Evolutionary conservation across 1,140 invertebrate genomes (phyloP), one percentile per base, ranked within the genome.

Genomic region (Bradynema listronoti): DNA sequence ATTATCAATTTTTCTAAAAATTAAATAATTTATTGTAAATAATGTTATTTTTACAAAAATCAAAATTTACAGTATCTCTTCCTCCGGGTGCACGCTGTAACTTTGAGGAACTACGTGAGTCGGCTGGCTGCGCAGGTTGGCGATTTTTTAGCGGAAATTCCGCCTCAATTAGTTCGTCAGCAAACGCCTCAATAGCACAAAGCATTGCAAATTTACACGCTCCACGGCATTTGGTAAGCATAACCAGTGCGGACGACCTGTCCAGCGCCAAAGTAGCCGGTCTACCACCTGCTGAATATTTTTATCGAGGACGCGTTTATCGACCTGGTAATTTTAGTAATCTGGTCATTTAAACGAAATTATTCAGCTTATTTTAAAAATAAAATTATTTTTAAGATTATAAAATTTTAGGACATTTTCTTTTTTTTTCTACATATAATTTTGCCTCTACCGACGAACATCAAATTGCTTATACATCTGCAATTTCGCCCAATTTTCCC

Each of bases 371-470:
- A n/a, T n/a, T n/a, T n/a, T n/a, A n/a, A n/a, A n/a, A n/a, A n/a
- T n/a, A n/a, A n/a, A n/a, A n/a, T n/a, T n/a, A n/a, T n/a, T n/a
- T n/a, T n/a, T n/a, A n/a, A n/a, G n/a, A n/a, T n/a, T n/a, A n/a
- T n/a, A n/a, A n/a, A 1, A 34, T 64, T 61, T 43, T 30, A 60
- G 62, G 70, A 7, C 65, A 70, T 41, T 69, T 73, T 42, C 49
- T 69, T 25, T 73, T 69, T 39, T 69, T 69, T 41, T 72, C 67
- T 27, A 69, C 61, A 29, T 69, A 68, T 46, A 69, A 53, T 30
- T 46, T 34, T 41, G 33, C 34, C 16, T 42, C 43, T 6, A 58
- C 25, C 49, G 27, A 51, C 25, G 36, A 73, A 32, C 55, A 68
- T 25, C 46, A 72, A 34, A 49, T 69, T n/a, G 34, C 60, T 6